Conservation (phyloP, 2,888 invertebrate genomes). For the Neoitamus cyanurus region DNA sequence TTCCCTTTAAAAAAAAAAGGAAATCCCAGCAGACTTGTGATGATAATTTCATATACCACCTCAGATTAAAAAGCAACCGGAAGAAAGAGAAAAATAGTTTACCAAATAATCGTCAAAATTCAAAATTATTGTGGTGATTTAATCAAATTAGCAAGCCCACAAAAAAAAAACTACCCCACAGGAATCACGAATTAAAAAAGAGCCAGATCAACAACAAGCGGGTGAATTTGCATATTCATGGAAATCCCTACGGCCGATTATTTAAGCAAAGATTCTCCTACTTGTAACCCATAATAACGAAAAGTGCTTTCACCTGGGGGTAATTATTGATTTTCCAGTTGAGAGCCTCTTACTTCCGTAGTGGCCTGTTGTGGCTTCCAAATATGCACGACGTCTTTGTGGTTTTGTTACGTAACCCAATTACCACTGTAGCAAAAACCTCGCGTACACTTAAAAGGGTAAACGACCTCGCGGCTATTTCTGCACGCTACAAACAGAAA, state of each 20-base stretch:
- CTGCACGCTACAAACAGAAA: background rate
- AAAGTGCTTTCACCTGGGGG: constrained; percentile 27
- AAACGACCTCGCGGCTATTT: constrained; percentile 2
- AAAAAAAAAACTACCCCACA: background rate
- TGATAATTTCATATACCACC: no score
- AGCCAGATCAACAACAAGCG: background rate
- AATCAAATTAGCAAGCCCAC: background rate
- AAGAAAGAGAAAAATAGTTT: background rate
- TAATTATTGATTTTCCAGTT: constrained; percentile 11
- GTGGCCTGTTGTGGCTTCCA: background rate
- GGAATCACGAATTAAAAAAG: background rate
- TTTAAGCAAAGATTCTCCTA: background rate
- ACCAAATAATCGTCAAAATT: background rate
- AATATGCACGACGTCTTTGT: background rate
- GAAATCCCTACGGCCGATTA: background rate
- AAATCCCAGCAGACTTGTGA: no score
- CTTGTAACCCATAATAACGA: background rate
- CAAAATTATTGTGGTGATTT: background rate
- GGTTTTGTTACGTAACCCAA: constrained; percentile 28
- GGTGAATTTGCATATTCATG: background rate
- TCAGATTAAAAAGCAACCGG: background rate
- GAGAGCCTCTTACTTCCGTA: background rate
- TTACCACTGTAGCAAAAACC: background rate
- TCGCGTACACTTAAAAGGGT: background rate
- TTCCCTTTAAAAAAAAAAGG: no score